Base-by-base conservation (phyloP, 2,113 vertebrate genomes). In the Serinus canaria region DNA sequence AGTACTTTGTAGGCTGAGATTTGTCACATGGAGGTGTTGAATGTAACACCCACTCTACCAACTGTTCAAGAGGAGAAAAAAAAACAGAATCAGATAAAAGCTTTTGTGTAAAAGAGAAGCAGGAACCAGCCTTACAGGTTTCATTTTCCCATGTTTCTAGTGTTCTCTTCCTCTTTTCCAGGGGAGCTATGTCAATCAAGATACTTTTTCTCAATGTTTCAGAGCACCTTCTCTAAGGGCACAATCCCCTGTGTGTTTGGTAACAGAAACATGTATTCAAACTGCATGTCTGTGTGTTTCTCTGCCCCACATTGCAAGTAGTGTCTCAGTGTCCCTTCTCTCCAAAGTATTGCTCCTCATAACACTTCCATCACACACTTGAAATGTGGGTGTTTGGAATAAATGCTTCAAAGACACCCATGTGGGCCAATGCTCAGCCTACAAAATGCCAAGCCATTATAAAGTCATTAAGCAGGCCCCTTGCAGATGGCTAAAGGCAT, bases 41-140 rank as follows among this genome's bases (percentile, higher is more conserved):
- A 92, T 95, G 28, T 78, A 95, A 81, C 96, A 87, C 96, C 96
- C 95, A 96, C 96, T 93, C 92, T 96, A 68, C 96, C 95, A 97
- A 96, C 88, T 97, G 96, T 96, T 96, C 94, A 68, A 95, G 35
- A 81, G 47, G 7, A 88, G 53, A 58, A 92, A 94, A 89, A 89
- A 82, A 93, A 90, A 1, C 53, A 83, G 70, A 85, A 67, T 67
- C 55, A 64, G 33, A 81, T 73, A 81, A 89, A 95, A 83, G 67
- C 28, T 80, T 74, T 25, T 56, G 41, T 64, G 79, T 75, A 59
- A 77, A 87, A 86, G 41, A 75, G 55, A 95, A 76, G 56, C 15
- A 81, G 53, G 37, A 89, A 81, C 31, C 31, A 70, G 43, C 4
- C 62, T 92, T 64, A 20, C 56, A 63, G 31, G 5, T 95, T 86